Evolutionary conservation across 1,140 invertebrate species (phyloP).

Genomic region (Drosophila miranda): DNA sequence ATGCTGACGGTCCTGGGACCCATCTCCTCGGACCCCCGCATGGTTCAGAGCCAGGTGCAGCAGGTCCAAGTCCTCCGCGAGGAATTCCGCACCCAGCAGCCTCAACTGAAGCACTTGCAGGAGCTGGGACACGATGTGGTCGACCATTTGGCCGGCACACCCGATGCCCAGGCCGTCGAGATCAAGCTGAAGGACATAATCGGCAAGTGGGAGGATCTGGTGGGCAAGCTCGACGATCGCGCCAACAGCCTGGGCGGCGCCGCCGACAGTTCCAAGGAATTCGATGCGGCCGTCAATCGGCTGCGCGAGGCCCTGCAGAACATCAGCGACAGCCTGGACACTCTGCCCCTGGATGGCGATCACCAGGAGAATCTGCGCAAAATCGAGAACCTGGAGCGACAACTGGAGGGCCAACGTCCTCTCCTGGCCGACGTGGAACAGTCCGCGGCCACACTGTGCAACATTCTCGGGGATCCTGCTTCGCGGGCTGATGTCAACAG

Average conservation of each 20-base stretch:
- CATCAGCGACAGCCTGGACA: conserved; percentile 93
- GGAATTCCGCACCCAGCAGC: conserved; percentile 95
- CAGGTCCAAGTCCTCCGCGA: conserved; percentile 96
- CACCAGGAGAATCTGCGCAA: conserved; percentile 94
- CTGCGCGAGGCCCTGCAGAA: conserved; percentile 91
- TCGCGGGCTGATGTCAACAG: conserved; percentile 94
- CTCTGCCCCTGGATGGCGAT: conserved; percentile 91
- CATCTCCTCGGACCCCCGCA: conserved; percentile 95
- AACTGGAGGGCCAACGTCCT: conserved; percentile 93
- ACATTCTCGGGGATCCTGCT: conserved; percentile 94
- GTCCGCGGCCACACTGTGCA: conserved; percentile 92
- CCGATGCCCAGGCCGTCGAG: conserved; percentile 89
- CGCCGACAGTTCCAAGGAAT: conserved; percentile 94
- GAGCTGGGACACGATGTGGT: conserved; percentile 91
- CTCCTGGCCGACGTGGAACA: conserved; percentile 93
- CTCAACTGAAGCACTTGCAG: conserved; percentile 92
- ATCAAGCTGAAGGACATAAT: conserved; percentile 87
- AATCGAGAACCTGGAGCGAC: conserved; percentile 92
- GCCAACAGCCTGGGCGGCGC: conserved; percentile 93
- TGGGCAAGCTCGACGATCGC: conserved; percentile 89
- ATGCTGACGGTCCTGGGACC: conserved; percentile 97
- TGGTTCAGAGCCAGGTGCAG: conserved; percentile 97
- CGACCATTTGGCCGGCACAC: conserved; percentile 87
- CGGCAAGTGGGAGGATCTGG: conserved; percentile 91
- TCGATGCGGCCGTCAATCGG: conserved; percentile 92